Evolutionary conservation across 2,797 vertebrate species (phyloP).

Genomic region (Spea hammondii): DNA sequence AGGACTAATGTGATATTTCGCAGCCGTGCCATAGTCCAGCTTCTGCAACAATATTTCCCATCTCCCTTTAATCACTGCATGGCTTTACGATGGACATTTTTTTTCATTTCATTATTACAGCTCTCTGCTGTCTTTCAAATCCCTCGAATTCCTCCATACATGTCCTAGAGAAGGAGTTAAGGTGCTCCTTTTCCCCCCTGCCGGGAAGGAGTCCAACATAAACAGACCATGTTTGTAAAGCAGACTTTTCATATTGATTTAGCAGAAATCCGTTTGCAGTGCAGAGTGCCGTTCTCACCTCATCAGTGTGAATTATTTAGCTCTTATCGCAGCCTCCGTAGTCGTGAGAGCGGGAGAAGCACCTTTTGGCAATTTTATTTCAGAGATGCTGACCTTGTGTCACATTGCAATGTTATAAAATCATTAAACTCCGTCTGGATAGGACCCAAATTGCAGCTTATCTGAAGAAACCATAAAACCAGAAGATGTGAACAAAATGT

Average conservation of each 20-base stretch:
- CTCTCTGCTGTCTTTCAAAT: background rate
- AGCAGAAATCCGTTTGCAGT: slow-evolving; percentile 37
- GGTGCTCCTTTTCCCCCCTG: background rate
- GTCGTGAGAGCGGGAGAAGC: slow-evolving; percentile 58
- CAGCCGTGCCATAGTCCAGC: background rate
- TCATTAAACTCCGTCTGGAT: slow-evolving; percentile 56
- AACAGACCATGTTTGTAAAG: slow-evolving; percentile 35
- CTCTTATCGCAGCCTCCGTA: slow-evolving; percentile 53
- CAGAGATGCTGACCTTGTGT: slow-evolving; percentile 52
- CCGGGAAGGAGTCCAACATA: slow-evolving; percentile 33
- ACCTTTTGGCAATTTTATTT: slow-evolving; percentile 58
- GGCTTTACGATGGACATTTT: background rate
- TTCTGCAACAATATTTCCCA: background rate
- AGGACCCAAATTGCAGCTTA: slow-evolving; percentile 61
- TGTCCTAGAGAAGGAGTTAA: slow-evolving; percentile 5
- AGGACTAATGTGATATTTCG: background rate
- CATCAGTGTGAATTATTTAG: slow-evolving; percentile 54
- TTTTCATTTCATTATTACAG: background rate
- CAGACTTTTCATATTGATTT: slow-evolving; percentile 48
- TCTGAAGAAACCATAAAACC: slow-evolving; percentile 57
- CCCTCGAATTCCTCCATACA: background rate
- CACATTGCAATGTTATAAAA: slow-evolving; percentile 47
- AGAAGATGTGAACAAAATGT: background rate
- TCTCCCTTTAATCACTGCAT: background rate
- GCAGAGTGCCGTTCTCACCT: slow-evolving; percentile 43